phyloP scores from a whole-genome alignment of 1,140 invertebrate genomes.

The Drosophila ohnishii region DNA sequence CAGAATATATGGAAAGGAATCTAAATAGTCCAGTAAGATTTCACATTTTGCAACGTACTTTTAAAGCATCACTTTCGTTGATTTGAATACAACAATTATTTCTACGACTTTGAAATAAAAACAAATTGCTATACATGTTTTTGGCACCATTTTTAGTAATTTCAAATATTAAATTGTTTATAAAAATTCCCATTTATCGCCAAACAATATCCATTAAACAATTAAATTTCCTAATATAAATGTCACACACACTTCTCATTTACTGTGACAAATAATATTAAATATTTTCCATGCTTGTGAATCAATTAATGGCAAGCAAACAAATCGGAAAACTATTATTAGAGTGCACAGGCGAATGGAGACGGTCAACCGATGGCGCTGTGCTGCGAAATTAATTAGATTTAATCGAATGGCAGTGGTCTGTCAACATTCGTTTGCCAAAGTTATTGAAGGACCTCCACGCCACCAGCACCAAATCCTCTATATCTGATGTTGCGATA shows the following conservation, averaged over 20 bases:
- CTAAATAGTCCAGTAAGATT: too few relatives aligned
- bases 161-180: neutral
- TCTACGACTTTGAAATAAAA: too few relatives aligned
- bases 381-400: conserved; percentile 68
- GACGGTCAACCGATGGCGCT: neutral
- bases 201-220: conserved; percentile 5
- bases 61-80: too few relatives aligned
- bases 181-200: neutral
- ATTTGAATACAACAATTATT: too few relatives aligned
- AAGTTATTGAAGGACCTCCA: conserved; percentile 47
- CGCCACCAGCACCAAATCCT: conserved; percentile 10
- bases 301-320: conserved; percentile 40
- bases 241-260: conserved; percentile 4
- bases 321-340: conserved; percentile 39
- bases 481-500: neutral
- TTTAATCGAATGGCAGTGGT: conserved; percentile 68
- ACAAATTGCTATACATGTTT: too few relatives aligned
- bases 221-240: conserved; percentile 6
- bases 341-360: conserved; percentile 14
- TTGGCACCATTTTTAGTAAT: neutral
- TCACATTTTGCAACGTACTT: too few relatives aligned
- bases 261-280: conserved; percentile 42
- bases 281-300: conserved; percentile 35
- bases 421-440: conserved; percentile 66
- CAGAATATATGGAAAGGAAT: too few relatives aligned